Evolutionary conservation across 2,797 vertebrate species (phyloP).

Genomic region (Loriculus beryllinus): DNA sequence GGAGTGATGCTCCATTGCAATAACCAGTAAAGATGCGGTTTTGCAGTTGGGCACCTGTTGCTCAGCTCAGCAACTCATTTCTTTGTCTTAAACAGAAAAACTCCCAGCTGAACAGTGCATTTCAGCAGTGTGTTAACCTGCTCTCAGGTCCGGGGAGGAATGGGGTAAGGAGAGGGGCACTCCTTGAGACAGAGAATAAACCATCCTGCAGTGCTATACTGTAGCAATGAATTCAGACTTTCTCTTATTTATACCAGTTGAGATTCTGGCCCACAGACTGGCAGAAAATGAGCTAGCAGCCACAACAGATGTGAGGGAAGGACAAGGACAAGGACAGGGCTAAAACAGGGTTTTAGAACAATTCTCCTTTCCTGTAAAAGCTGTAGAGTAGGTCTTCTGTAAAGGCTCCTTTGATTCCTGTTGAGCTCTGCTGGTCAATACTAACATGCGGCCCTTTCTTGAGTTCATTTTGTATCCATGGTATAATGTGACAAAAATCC

Average conservation of each 20-base stretch:
- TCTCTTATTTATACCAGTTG: not conserved
- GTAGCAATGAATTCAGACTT: not conserved
- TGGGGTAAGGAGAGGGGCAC: fast-evolving
- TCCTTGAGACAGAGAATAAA: fast-evolving
- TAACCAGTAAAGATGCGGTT: not conserved
- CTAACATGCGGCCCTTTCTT: not conserved
- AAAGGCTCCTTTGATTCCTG: not conserved
- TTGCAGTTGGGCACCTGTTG: not conserved
- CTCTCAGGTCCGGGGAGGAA: not conserved
- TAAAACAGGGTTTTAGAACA: not conserved
- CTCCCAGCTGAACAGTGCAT: not conserved
- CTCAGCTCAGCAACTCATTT: not conserved
- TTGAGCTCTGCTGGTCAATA: not conserved
- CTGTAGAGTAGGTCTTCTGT: not conserved
- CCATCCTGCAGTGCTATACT: not conserved
- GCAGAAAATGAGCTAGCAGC: not conserved
- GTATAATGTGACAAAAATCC: not conserved
- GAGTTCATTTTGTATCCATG: not conserved
- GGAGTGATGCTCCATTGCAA: not conserved
- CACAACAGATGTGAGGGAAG: not conserved
- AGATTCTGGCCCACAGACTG: not conserved
- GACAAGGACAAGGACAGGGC: not conserved
- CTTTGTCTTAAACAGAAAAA: not conserved
- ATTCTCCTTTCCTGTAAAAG: not conserved
- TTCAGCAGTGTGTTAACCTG: not conserved